Conservation (phyloP, 2,113 vertebrate genomes). For the Myrmecophaga tridactyla region DNA sequence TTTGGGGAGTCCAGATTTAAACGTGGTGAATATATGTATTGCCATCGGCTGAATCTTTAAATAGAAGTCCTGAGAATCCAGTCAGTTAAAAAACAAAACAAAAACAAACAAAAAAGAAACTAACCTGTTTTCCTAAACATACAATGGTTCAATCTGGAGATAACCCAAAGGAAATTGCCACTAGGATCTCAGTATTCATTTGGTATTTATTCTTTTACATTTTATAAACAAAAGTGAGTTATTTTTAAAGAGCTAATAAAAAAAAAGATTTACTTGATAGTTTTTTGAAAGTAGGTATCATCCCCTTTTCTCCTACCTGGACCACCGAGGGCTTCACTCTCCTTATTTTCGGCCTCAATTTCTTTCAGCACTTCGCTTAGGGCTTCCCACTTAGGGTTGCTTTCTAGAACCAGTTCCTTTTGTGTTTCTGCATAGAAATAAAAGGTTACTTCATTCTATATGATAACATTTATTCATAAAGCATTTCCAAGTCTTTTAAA, state of each 20-base stretch:
- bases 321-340: constrained; percentile 88
- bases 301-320: constrained; percentile 82
- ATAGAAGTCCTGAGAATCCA: not conserved
- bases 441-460: constrained; percentile 24
- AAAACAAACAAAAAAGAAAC: too few species aligned
- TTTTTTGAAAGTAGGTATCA: not conserved
- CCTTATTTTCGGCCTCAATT: constrained; percentile 94
- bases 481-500: not conserved
- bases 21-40: not conserved
- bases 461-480: not conserved
- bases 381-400: constrained; percentile 96
- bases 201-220: not conserved
- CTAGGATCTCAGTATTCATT: not conserved
- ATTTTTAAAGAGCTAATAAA: constrained; percentile 22
- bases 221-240: not conserved
- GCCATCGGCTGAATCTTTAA: not conserved
- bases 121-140: not conserved
- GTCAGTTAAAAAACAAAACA: not conserved
- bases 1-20: not conserved
- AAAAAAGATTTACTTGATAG: not conserved
- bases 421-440: constrained; percentile 85
- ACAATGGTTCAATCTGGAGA: not conserved
- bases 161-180: not conserved
- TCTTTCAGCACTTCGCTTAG: constrained; percentile 93
- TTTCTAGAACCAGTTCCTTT: constrained; percentile 92